Evolutionary conservation across 2,797 vertebrate species (phyloP), one percentile per base, ranked within the genome.

Genomic region (Eulemur rubriventer): DNA sequence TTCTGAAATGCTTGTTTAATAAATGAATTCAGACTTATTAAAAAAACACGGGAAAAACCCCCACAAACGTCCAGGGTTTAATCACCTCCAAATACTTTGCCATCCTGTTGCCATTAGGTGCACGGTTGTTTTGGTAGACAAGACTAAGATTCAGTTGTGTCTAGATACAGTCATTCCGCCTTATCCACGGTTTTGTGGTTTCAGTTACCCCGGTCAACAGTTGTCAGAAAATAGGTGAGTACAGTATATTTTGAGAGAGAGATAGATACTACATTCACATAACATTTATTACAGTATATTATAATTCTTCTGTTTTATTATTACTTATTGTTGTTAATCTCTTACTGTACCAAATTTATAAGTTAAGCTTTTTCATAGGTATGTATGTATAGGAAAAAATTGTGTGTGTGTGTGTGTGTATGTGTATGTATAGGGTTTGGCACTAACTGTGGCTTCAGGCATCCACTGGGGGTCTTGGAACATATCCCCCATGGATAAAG

Each of bases 1-100:
- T 96, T 94, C 59, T 75, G 86, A 72, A 83, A 67, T 95, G 69
- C 52, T 67, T 91, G 20, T 84, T 59, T 30, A 75, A 14, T 79
- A 78, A 55, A 10, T 90, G 65, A 84, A 52, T 89, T 91, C 46
- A 97, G 65, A 84, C 16, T 46, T 46, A 46, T 46, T 46, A 46
- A 46, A 46, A 46, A 46, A 46, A 46, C 43, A 46, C 57, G 91
- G 65, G 20, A 33, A 35, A 70, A 72, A 52, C 59, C 20, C 41
- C 18, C 8, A 20, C 17, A 50, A 13, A 61, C 7, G 43, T 92
- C 41, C 13, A 46, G 70, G 14, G 22, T 72, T 26, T 63, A 86
- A 70, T 59, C 61, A 61, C 6, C 72, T 41, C 70, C 79, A 92
- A 33, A 76, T 82, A 59, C 41, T 92, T 84, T 50, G 13, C 65